Conservation (phyloP, 2,888 invertebrate genomes). For the Caenorhabditis wallacei region DNA sequence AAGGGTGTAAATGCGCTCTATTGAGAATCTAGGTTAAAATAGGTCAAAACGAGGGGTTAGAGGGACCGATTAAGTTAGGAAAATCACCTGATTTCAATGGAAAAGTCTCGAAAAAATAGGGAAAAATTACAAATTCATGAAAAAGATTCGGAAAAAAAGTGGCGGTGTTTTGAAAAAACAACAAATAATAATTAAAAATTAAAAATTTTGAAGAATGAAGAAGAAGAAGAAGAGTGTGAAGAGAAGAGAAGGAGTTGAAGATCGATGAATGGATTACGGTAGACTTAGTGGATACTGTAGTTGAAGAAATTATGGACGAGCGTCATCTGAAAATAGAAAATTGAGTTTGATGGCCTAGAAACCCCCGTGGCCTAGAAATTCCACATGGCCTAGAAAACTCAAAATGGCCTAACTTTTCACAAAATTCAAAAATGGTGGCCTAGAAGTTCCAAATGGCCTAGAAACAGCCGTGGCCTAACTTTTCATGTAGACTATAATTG, state of each 20-base stretch:
- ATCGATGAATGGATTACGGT: not conserved
- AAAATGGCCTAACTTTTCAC: no score
- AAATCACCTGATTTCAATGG: not conserved
- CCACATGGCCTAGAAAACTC: no score
- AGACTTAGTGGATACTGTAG: not conserved
- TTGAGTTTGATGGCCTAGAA: not conserved
- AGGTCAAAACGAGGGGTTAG: no score
- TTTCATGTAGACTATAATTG: no score
- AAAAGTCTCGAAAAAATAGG: not conserved
- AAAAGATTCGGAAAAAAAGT: no score
- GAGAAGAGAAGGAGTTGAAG: not conserved
- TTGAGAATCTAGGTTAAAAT: not conserved
- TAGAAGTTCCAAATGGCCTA: no score
- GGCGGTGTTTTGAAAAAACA: not conserved
- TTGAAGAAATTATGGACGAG: not conserved
- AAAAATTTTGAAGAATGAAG: no score
- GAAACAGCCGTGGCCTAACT: no score
- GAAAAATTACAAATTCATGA: not conserved
- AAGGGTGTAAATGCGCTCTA: not conserved
- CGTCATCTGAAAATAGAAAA: slow-evolving; percentile 1
- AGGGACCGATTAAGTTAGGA: slow-evolving; percentile 5
- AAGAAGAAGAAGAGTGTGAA: not conserved
- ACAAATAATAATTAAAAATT: not conserved
- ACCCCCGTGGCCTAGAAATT: no score
- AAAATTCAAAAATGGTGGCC: no score